These are phyloP conservation scores for Diarsia mendica DNA, from an alignment of 2,888 invertebrate species.

Conservation along the genomic window DNA sequence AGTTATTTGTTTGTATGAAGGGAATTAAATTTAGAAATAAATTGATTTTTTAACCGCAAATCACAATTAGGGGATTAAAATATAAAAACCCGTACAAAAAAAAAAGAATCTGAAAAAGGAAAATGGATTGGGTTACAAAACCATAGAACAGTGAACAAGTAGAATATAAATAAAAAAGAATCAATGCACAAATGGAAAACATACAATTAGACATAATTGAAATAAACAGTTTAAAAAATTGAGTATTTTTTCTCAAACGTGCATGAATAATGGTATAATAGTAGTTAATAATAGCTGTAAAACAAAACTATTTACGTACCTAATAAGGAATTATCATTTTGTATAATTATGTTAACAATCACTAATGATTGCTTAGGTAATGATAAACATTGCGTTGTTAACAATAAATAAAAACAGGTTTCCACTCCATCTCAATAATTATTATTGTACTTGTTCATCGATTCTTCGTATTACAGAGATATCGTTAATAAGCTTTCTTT, in stretches of 20 bases:
- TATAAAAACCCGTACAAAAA: neutral
- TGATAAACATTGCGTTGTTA: slow-evolving; percentile 1
- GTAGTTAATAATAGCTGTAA: neutral
- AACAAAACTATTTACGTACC: slow-evolving; percentile 6
- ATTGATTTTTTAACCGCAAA: no score
- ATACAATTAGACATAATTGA: neutral
- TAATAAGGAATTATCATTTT: slow-evolving; percentile 12
- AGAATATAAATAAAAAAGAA: neutral
- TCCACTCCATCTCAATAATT: no score
- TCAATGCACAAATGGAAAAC: neutral
- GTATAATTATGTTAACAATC: slow-evolving; percentile 16
- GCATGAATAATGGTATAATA: neutral
- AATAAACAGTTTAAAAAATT: neutral
- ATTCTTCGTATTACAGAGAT: slow-evolving; percentile 4
- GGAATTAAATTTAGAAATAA: neutral
- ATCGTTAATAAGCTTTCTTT: neutral
- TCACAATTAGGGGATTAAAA: neutral
- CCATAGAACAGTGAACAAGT: neutral
- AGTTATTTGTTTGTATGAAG: neutral
- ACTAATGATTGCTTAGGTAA: slow-evolving; percentile 9
- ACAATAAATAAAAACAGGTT: slow-evolving; percentile 9
- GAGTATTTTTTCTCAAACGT: neutral
- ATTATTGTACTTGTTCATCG: neutral
- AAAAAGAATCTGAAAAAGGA: neutral
- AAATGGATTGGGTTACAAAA: neutral